phyloP scores from a whole-genome alignment of 2,113 vertebrate genomes.

The Leptodactylus fuscus region DNA sequence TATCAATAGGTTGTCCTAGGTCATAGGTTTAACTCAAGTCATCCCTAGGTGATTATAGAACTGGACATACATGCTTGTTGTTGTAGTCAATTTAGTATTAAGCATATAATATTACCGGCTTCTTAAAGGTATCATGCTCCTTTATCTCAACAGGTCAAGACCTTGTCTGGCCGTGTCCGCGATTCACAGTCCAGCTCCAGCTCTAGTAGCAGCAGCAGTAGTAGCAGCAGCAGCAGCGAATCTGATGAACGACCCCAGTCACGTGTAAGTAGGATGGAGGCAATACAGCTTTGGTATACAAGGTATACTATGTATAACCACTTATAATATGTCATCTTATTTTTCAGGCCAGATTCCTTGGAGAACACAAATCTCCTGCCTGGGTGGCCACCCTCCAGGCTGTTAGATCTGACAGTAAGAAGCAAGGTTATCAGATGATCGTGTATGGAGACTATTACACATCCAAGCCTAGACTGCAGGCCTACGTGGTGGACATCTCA shows the following conservation, averaged over 20 bases:
- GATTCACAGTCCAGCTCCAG: not conserved
- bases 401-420: conserved; percentile 67
- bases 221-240: conserved; percentile 37
- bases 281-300: not conserved
- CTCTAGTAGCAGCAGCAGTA: conserved; percentile 32
- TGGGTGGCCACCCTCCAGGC: conserved; percentile 73
- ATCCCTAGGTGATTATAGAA: too few relatives aligned
- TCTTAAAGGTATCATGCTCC: not conserved
- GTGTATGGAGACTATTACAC: conserved; percentile 68
- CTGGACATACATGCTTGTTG: not conserved
- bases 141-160: not conserved
- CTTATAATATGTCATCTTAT: not conserved
- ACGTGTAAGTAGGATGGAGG: conserved; percentile 25
- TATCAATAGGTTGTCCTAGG: too few relatives aligned
- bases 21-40: too few relatives aligned
- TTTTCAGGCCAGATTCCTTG: conserved; percentile 73
- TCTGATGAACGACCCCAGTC: not conserved
- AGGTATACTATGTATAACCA: too few relatives aligned
- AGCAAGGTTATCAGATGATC: conserved; percentile 74
- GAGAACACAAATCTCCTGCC: conserved; percentile 67
- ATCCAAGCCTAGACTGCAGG: conserved; percentile 70
- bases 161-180: not conserved
- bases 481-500: conserved; percentile 74
- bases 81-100: not conserved
- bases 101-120: not conserved